Evolutionary conservation across 2,113 vertebrate species (phyloP).

Genomic region (Todiramphus saurophagus): DNA sequence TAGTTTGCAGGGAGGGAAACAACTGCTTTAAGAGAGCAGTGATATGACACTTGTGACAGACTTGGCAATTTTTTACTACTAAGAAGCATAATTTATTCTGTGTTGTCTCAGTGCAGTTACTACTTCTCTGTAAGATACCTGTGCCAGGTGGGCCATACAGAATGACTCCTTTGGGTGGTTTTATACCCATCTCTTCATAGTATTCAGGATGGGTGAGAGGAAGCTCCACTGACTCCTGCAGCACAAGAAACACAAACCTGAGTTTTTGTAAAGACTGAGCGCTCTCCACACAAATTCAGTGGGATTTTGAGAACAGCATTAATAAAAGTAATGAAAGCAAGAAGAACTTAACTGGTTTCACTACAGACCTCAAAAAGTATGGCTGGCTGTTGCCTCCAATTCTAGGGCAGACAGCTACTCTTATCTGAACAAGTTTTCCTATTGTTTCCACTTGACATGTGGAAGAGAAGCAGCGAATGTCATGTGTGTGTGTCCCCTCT

Average conservation of each 20-base stretch:
- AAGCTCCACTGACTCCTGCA: constrained; percentile 95
- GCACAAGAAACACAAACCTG: not conserved
- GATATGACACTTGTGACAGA: not conserved
- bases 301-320: not conserved
- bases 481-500: not conserved
- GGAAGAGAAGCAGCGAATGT: not conserved
- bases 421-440: not conserved
- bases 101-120: not conserved
- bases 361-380: not conserved
- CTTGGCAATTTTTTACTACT: not conserved
- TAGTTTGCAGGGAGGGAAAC: not conserved
- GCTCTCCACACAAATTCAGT: not conserved
- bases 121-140: constrained; percentile 72
- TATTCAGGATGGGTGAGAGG: constrained; percentile 98
- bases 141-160: constrained; percentile 95
- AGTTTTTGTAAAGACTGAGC: not conserved
- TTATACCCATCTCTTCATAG: constrained; percentile 99
- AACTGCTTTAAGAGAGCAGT: not conserved
- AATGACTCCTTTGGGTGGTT: constrained; percentile 98
- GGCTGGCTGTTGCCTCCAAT: not conserved
- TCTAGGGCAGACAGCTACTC: not conserved
- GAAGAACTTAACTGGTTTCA: not conserved
- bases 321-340: not conserved
- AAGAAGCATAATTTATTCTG: not conserved
- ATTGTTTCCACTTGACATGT: not conserved